Percentiles rank a stretch among this genome's conserved stretches.
Conservation (phyloP, 2,888 invertebrate genomes). For the Lutraria lutraria region DNA sequence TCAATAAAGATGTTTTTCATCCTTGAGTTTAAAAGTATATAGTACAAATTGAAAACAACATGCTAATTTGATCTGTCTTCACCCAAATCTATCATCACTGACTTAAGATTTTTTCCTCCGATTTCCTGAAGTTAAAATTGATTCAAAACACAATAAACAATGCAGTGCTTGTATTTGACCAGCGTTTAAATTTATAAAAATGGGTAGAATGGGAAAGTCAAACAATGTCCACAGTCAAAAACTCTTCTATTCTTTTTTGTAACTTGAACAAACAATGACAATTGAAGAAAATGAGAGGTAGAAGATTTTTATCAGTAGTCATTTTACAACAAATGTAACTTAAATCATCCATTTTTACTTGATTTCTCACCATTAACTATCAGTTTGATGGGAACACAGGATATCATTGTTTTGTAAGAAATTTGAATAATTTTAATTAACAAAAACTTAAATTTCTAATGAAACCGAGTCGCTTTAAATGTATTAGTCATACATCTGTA, state of each 20-base stretch:
- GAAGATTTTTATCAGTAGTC: neutral
- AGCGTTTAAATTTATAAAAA: neutral
- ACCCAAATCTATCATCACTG: constrained; percentile 4
- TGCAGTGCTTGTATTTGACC: neutral
- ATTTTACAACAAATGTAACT: neutral
- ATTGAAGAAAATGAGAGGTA: neutral
- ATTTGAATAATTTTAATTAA: neutral
- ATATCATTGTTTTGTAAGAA: neutral
- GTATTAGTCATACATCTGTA: no score
- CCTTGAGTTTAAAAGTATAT: neutral
- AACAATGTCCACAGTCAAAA: neutral
- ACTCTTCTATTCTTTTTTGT: neutral
- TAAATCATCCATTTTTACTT: neutral
- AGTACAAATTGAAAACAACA: neutral
- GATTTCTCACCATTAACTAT: constrained; percentile 4
- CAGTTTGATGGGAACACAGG: neutral
- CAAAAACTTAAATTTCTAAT: neutral
- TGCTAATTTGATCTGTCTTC: neutral
- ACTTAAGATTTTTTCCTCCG: neutral
- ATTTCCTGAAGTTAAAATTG: constrained; percentile 15
- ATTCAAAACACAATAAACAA: neutral
- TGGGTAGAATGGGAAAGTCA: neutral
- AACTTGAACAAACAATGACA: constrained; percentile 1
- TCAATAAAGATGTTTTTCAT: constrained; percentile 7
- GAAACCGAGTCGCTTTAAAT: no score